Evolutionary conservation across 2,797 vertebrate genomes (phyloP).

Genomic region (Hoplostethus atlanticus): DNA sequence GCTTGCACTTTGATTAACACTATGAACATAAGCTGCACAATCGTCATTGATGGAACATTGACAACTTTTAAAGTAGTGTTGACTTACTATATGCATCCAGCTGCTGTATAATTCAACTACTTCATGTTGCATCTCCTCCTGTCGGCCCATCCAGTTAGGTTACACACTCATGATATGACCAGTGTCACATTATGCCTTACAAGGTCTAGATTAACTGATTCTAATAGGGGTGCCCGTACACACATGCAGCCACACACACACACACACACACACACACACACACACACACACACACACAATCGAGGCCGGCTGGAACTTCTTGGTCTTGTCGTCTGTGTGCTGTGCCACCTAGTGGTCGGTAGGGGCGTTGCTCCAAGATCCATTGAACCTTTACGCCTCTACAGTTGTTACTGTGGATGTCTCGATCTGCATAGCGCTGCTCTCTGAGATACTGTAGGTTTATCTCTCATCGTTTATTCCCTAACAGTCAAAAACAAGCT

Average conservation of each 20-base stretch:
- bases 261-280: constrained; percentile 39
- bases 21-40: too few species aligned
- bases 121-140: constrained; percentile 28
- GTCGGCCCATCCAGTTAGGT: constrained; percentile 47
- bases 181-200: constrained; percentile 60
- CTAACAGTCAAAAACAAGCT: not conserved
- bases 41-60: constrained; percentile 16
- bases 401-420: constrained; percentile 41
- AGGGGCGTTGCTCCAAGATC: not conserved
- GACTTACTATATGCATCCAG: constrained; percentile 8
- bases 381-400: constrained; percentile 44
- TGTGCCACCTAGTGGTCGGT: constrained; percentile 84
- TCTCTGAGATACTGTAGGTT: not conserved
- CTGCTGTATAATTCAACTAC: constrained; percentile 46
- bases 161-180: constrained; percentile 52
- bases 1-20: constrained; percentile 11
- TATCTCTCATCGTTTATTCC: not conserved
- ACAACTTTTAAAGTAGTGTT: constrained; percentile 7
- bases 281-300: constrained; percentile 35
- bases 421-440: constrained; percentile 2
- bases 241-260: constrained; percentile 32
- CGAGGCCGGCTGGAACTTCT: constrained; percentile 29
- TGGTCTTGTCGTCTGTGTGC: constrained; percentile 56
- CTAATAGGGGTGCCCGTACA: constrained; percentile 48
- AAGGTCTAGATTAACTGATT: constrained; percentile 59